phyloP scores from a whole-genome alignment of 2,888 invertebrate species.

The Drosophila rellima region DNA sequence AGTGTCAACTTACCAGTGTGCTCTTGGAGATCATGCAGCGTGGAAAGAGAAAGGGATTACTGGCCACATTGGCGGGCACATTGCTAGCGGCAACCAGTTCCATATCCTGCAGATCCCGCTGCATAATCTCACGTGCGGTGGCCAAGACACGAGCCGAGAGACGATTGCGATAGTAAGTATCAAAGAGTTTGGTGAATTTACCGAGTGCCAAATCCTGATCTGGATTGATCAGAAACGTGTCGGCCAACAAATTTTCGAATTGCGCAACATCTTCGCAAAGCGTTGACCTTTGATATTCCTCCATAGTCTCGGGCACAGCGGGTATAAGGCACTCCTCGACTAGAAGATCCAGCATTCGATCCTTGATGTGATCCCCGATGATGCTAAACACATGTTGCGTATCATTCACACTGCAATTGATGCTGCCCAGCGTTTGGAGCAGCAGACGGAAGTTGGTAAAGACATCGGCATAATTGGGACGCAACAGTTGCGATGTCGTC shows the following conservation, averaged over 20 bases:
- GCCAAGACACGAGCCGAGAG: constrained; percentile 90
- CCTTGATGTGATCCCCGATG: constrained; percentile 87
- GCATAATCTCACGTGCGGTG: constrained; percentile 90
- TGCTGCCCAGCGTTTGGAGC: constrained; percentile 77
- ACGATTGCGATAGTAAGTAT: constrained; percentile 91
- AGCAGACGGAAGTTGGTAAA: constrained; percentile 79
- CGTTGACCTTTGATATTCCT: constrained; percentile 89
- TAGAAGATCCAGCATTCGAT: constrained; percentile 88
- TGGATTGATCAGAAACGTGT: constrained; percentile 87
- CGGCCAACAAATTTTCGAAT: constrained; percentile 89
- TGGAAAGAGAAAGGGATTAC: constrained; percentile 83
- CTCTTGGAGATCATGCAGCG: constrained; percentile 85
- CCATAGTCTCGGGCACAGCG: constrained; percentile 91
- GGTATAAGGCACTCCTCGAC: constrained; percentile 91
- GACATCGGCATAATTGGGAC: constrained; percentile 84
- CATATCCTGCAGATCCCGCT: constrained; percentile 92
- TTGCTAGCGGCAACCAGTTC: constrained; percentile 87
- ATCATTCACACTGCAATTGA: constrained; percentile 82
- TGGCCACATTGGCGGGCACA: constrained; percentile 63
- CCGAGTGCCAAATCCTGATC: constrained; percentile 88
- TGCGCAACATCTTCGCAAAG: constrained; percentile 89
- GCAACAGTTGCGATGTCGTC: constrained; percentile 56
- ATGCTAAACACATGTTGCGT: constrained; percentile 83
- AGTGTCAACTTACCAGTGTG: constrained; percentile 86
- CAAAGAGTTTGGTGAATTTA: constrained; percentile 91